phyloP scores from a whole-genome alignment of 1,140 invertebrate genomes.

The Geopemphigus sp. region DNA sequence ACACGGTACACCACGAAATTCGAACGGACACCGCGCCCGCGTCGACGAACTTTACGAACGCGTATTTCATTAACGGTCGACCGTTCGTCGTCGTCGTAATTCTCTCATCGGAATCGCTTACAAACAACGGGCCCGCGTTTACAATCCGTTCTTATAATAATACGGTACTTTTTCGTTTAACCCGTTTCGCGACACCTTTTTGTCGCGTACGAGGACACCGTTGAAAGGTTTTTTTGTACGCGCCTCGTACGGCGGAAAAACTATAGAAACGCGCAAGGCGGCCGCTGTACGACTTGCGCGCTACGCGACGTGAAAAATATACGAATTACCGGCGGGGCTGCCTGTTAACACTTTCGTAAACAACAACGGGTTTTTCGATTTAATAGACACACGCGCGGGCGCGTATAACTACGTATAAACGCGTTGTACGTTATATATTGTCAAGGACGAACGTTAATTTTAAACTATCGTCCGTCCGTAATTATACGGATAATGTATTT shows the following conservation, averaged over 20 bases:
- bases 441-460: slow-evolving; percentile 12
- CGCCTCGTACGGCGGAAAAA: not conserved
- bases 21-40: not conserved
- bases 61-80: not conserved
- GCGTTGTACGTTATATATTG: not conserved
- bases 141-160: no score
- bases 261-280: not conserved
- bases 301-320: not conserved
- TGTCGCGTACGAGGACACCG: no score
- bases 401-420: not conserved
- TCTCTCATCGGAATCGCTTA: no score
- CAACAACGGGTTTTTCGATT: not conserved
- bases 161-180: no score
- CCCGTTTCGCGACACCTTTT: no score
- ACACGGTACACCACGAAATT: no score
- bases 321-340: not conserved
- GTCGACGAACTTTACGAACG: not conserved
- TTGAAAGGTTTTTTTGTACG: no score
- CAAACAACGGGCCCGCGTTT: no score
- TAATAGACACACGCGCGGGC: not conserved
- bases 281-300: no score
- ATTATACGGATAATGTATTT: slow-evolving; percentile 22
- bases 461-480: slow-evolving; percentile 9
- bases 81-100: no score
- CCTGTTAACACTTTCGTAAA: not conserved